These are phyloP conservation scores for Calvadosia cruxmelitensis DNA, from an alignment of 30 jellyfish, hydroid and myxozoan genomes.

Conservation along the genomic window DNA sequence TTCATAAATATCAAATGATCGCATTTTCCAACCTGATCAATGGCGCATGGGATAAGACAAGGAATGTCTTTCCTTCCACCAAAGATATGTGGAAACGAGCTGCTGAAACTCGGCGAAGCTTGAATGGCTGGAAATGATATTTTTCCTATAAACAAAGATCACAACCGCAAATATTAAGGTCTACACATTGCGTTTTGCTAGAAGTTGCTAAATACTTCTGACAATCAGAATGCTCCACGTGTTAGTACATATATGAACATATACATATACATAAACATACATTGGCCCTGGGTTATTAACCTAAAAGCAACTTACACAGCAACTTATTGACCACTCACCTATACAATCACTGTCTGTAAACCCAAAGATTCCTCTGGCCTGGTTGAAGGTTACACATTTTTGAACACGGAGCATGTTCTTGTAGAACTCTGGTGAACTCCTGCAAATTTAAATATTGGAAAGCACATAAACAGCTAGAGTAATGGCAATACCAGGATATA, in stretches of 20 bases:
- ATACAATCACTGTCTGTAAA: conserved; percentile 84
- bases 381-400: conserved; percentile 82
- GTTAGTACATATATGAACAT: too few species aligned
- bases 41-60: conserved; percentile 98
- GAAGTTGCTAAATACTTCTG: too few species aligned
- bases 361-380: conserved; percentile 89
- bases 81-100: conserved; percentile 86
- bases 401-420: conserved; percentile 76
- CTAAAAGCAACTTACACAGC: too few species aligned
- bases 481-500: too few species aligned
- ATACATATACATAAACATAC: too few species aligned
- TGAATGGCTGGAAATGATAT: conserved; percentile 95
- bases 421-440: conserved; percentile 73
- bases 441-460: too few species aligned
- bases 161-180: too few species aligned
- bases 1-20: neutral
- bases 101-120: conserved; percentile 94
- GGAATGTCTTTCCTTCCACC: conserved; percentile 55
- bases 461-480: too few species aligned
- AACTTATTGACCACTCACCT: conserved; percentile 34
- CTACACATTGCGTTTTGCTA: too few species aligned
- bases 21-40: conserved; percentile 72
- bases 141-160: conserved; percentile 44
- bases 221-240: too few species aligned
- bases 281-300: neutral